Percentiles rank a stretch among this genome's conserved stretches.
phyloP scores from a whole-genome alignment of 2,797 vertebrate species.

The Valencia hispanica region DNA sequence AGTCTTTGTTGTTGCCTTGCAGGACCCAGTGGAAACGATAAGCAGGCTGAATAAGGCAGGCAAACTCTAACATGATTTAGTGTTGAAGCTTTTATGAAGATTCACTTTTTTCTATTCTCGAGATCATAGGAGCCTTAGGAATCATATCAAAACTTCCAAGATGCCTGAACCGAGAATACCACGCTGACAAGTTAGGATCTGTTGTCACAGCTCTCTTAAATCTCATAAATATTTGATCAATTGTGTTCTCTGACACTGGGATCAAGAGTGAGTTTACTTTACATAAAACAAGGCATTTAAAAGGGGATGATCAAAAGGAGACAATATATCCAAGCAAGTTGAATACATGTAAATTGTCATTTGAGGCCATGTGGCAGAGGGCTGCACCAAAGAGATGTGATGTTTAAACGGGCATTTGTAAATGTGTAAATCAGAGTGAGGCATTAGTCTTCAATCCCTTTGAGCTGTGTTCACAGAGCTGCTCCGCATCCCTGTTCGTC shows the following conservation, averaged over 20 bases:
- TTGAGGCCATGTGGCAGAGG: constrained; percentile 11
- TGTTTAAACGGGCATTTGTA: constrained; percentile 51
- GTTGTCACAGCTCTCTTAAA: constrained; percentile 52
- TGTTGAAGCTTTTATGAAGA: constrained; percentile 66
- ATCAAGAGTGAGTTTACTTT: constrained; percentile 31
- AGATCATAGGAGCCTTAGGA: constrained; percentile 49
- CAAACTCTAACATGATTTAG: constrained; percentile 39
- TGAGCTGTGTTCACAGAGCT: constrained; percentile 54
- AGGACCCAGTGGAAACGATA: constrained; percentile 54
- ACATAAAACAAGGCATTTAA: constrained; percentile 29
- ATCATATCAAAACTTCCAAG: constrained; percentile 45
- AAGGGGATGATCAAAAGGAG: constrained; percentile 12
- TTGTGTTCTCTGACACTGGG: constrained; percentile 32
- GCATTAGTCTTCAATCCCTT: constrained; percentile 66
- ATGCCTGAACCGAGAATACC: constrained; percentile 52
- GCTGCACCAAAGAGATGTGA: constrained; percentile 40
- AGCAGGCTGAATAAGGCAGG: constrained; percentile 34
- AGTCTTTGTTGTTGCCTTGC: constrained; percentile 62
- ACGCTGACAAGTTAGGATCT: constrained; percentile 43
- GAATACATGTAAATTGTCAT: constrained; percentile 21
- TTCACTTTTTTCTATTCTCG: constrained; percentile 46
- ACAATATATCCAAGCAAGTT: neutral
- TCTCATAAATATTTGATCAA: constrained; percentile 54
- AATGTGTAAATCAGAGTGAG: constrained; percentile 66
- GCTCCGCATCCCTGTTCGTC: constrained; percentile 65